Evolutionary conservation across 2,797 vertebrate genomes (phyloP).

Genomic region (Neoniphon sammara): DNA sequence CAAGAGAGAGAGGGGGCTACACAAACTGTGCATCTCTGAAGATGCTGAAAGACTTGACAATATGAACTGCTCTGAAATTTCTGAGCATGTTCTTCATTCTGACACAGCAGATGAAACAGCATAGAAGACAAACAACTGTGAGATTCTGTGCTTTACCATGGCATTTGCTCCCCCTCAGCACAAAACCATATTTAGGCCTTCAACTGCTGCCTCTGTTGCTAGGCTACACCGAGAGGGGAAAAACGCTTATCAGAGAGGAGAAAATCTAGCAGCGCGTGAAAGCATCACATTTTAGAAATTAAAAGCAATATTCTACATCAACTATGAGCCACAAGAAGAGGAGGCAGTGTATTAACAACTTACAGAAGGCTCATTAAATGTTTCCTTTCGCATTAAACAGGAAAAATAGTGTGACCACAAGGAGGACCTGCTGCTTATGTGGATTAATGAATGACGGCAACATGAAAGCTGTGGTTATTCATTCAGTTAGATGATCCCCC

Average conservation of each 20-base stretch:
- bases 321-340: conserved; percentile 31
- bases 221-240: conserved; percentile 62
- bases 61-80: conserved; percentile 50
- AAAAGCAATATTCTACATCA: conserved; percentile 55
- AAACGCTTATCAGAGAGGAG: conserved; percentile 65
- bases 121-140: conserved; percentile 63
- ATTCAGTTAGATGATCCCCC: conserved; percentile 15
- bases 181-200: conserved; percentile 71
- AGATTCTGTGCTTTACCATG: conserved; percentile 60
- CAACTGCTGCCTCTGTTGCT: conserved; percentile 74
- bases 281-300: conserved; percentile 54
- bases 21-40: conserved; percentile 52
- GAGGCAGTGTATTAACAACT: conserved; percentile 14
- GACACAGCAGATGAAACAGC: conserved; percentile 59
- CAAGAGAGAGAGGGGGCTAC: conserved; percentile 52
- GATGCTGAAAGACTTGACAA: conserved; percentile 57
- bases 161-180: conserved; percentile 68
- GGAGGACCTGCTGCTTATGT: conserved; percentile 29
- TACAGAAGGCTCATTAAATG: conserved; percentile 16
- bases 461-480: conserved; percentile 16
- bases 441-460: conserved; percentile 27
- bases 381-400: conserved; percentile 10
- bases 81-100: conserved; percentile 36
- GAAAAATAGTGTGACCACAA: neutral
- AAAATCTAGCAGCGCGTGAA: conserved; percentile 56